Evolutionary conservation across 2,888 invertebrate species (phyloP).

Genomic region (Clunio marinus): DNA sequence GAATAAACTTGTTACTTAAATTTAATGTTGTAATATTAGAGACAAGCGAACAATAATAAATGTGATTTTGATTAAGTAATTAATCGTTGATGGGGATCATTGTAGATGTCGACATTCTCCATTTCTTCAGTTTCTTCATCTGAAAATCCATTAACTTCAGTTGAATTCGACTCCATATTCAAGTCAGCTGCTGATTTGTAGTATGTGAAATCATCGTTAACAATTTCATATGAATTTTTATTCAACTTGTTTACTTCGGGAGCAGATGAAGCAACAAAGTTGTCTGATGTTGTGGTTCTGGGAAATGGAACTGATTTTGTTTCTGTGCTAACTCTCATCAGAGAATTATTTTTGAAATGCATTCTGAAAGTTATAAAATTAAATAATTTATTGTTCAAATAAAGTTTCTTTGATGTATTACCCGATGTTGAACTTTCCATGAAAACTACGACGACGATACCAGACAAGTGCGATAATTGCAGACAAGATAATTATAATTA

Average conservation of each 20-base stretch:
- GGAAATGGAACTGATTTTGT: neutral
- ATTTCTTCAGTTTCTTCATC: neutral
- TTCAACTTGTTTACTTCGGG: neutral
- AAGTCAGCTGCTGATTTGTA: neutral
- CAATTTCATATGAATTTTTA: neutral
- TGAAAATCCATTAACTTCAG: neutral
- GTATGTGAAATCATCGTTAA: neutral
- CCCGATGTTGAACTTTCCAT: neutral
- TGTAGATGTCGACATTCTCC: neutral
- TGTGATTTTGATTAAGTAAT: neutral
- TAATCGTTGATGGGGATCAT: conserved; percentile 3
- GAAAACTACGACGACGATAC: neutral
- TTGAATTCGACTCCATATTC: neutral
- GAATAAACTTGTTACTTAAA: too few relatives aligned
- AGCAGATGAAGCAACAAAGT: neutral
- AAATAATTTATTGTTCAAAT: neutral
- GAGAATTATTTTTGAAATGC: too few relatives aligned
- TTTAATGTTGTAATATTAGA: too few relatives aligned
- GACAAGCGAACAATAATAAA: too few relatives aligned
- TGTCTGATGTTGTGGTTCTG: neutral
- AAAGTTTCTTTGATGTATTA: neutral
- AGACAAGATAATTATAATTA: neutral
- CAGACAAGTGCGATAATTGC: neutral
- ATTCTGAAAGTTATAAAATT: too few relatives aligned
- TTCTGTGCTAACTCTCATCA: too few relatives aligned